Percentiles rank a stretch among this genome's conserved stretches.
Evolutionary conservation across 1,140 invertebrate genomes (phyloP).

Genomic region (Eubasilissa regina): DNA sequence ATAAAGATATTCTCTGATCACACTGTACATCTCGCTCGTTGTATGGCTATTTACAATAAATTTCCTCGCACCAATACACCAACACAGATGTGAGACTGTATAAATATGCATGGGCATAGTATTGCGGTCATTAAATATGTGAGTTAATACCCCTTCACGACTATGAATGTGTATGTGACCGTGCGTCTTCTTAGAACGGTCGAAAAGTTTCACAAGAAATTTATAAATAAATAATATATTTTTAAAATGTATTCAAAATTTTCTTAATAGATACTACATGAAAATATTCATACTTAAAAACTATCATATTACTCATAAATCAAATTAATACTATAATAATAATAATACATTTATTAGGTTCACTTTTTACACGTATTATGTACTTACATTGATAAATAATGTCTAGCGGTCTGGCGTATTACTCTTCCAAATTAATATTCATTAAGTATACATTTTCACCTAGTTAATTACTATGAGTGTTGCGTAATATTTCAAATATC

Average conservation of each 20-base stretch:
- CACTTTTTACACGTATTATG: too few species aligned
- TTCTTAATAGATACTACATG: too few species aligned
- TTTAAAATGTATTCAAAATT: neutral
- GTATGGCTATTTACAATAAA: constrained; percentile 29
- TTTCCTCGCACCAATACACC: constrained; percentile 51
- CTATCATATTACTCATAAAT: too few species aligned
- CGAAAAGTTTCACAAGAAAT: neutral
- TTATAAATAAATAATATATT: neutral
- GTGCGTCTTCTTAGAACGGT: neutral
- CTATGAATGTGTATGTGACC: neutral
- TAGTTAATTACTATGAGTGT: too few species aligned
- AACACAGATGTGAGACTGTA: constrained; percentile 33
- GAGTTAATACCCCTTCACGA: constrained; percentile 18
- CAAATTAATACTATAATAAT: too few species aligned
- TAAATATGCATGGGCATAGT: constrained; percentile 56
- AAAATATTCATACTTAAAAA: too few species aligned
- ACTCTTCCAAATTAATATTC: too few species aligned
- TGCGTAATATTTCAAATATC: too few species aligned
- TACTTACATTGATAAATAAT: too few species aligned
- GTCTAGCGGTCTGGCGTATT: too few species aligned
- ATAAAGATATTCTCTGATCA: constrained; percentile 2
- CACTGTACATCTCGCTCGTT: constrained; percentile 31
- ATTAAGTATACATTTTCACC: too few species aligned
- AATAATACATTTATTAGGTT: too few species aligned
- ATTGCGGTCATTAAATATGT: constrained; percentile 57